Conservation (phyloP, 2,113 vertebrate genomes). For the Megaptera novaeangliae region DNA sequence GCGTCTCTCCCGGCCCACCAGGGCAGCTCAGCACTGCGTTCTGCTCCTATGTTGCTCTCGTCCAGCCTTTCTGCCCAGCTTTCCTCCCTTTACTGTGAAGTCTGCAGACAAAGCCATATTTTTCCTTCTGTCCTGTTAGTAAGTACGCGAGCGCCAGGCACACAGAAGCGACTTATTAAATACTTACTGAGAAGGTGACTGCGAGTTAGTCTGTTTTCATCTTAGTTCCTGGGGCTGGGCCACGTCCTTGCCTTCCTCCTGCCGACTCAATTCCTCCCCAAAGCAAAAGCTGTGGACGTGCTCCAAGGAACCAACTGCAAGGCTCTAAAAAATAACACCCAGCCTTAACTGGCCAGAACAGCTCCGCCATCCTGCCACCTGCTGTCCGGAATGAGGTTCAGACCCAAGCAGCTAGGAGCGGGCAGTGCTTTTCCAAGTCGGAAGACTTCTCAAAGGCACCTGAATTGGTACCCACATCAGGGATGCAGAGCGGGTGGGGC, state of each 20-base stretch:
- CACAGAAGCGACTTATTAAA: not conserved
- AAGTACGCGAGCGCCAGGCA: not conserved
- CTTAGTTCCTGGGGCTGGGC: not conserved
- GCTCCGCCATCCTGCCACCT: not conserved
- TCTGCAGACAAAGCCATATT: not conserved
- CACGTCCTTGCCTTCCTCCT: not conserved
- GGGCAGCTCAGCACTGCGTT: rapidly evolving
- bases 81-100: not conserved
- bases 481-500: not conserved
- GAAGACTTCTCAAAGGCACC: not conserved
- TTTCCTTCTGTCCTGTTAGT: not conserved
- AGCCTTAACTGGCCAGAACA: not conserved
- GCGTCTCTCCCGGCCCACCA: not conserved
- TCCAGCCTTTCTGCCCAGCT: not conserved
- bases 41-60: too few species aligned
- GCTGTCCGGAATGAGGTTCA: not conserved
- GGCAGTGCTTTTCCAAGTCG: not conserved
- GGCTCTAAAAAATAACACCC: not conserved
- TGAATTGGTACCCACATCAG: not conserved
- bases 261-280: not conserved
- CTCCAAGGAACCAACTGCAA: not conserved
- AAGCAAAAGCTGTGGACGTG: not conserved
- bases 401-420: not conserved
- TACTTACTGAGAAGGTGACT: not conserved
- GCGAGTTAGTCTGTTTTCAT: not conserved